Conservation (phyloP, 2,888 invertebrate genomes). For the Coleophora deauratella region DNA sequence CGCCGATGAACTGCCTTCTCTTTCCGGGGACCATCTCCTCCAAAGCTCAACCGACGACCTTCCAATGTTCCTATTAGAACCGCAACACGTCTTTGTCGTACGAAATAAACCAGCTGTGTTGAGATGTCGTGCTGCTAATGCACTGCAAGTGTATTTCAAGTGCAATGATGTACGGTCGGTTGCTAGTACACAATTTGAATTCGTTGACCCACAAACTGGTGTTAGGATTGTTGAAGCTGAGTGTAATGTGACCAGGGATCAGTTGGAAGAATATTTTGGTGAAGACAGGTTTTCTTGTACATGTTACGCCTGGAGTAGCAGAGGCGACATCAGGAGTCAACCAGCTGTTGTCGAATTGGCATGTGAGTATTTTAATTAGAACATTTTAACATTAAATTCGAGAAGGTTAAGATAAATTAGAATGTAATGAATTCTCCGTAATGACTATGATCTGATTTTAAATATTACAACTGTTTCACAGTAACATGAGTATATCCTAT, state of each 20-base stretch:
- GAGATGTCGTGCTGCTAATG: constrained; percentile 92
- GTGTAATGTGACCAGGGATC: constrained; percentile 89
- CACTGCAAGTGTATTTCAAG: constrained; percentile 89
- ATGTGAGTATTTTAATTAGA: constrained; percentile 81
- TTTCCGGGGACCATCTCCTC: constrained; percentile 60
- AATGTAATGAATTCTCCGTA: no score
- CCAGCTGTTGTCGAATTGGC: constrained; percentile 92
- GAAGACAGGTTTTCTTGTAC: constrained; percentile 93
- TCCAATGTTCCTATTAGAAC: constrained; percentile 91
- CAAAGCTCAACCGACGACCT: constrained; percentile 79
- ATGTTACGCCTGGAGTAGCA: constrained; percentile 93
- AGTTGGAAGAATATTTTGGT: constrained; percentile 95
- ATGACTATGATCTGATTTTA: no score
- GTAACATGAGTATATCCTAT: no score
- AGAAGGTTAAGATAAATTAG: no score
- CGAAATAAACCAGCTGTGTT: constrained; percentile 92
- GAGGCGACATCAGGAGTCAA: constrained; percentile 90
- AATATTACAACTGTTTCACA: no score
- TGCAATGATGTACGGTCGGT: constrained; percentile 88
- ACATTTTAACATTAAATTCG: no score
- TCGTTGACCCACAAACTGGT: constrained; percentile 92
- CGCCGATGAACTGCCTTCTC: constrained; percentile 62
- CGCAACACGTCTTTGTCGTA: constrained; percentile 91
- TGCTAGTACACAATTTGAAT: constrained; percentile 82
- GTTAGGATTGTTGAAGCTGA: constrained; percentile 90